phyloP scores from a whole-genome alignment of 1,140 invertebrate species.

The Mactra quadrangularis region DNA sequence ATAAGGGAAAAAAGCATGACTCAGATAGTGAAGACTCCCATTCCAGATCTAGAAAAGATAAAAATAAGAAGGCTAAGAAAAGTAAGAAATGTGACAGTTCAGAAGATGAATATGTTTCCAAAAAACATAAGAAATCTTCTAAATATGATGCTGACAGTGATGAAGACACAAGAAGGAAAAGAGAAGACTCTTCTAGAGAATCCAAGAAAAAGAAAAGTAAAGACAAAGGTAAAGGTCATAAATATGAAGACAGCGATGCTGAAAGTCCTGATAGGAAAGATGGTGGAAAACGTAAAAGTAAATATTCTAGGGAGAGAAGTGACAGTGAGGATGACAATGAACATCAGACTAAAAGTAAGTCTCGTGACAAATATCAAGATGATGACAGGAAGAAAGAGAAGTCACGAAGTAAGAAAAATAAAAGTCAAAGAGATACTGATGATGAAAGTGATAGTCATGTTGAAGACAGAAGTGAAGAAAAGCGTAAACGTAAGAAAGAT shows the following conservation, averaged over 20 bases:
- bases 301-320: not conserved
- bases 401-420: constrained; percentile 3
- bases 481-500: constrained; percentile 1
- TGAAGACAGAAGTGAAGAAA: constrained; percentile 11
- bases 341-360: constrained; percentile 11
- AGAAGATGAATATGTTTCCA: not conserved
- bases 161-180: constrained; percentile 46
- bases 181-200: constrained; percentile 11
- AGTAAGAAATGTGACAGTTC: constrained; percentile 41
- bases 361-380: not conserved
- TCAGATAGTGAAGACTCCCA: constrained; percentile 17
- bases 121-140: constrained; percentile 8
- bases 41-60: not conserved
- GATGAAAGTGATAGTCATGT: constrained; percentile 27
- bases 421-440: not conserved
- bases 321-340: constrained; percentile 15
- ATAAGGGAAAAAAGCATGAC: constrained; percentile 4
- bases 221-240: constrained; percentile 43
- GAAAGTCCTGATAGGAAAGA: constrained; percentile 15
- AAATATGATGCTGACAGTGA: constrained; percentile 28
- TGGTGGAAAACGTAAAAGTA: constrained; percentile 26
- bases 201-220: constrained; percentile 51
- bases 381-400: constrained; percentile 8
- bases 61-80: constrained; percentile 31
- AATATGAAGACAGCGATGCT: constrained; percentile 16